Evolutionary conservation across 1,140 invertebrate genomes (phyloP).

Genomic region (Belonocnema kinseyi): DNA sequence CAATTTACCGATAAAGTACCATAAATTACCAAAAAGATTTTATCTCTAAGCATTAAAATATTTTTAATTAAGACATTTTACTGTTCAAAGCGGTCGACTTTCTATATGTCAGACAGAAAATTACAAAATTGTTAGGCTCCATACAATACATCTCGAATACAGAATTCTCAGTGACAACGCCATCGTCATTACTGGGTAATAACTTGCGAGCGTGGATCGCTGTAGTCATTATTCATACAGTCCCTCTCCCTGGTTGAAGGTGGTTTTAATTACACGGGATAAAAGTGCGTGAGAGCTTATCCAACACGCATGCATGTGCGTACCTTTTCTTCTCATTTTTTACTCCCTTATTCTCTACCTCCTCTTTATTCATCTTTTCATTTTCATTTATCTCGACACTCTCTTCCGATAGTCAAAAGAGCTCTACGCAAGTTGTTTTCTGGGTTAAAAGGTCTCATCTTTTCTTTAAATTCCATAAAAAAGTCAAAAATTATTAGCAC

Average conservation of each 20-base stretch:
- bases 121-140: no score
- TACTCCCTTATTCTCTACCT: slow-evolving; percentile 37
- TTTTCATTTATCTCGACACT: slow-evolving; percentile 29
- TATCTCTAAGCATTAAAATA: no score
- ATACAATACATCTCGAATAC: no score
- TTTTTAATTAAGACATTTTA: no score
- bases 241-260: slow-evolving; percentile 50
- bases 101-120: no score
- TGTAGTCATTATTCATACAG: slow-evolving; percentile 47
- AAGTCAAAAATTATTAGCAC: slow-evolving; percentile 3
- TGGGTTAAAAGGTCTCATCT: slow-evolving; percentile 34
- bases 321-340: slow-evolving; percentile 37
- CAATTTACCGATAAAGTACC: no score
- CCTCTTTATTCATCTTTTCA: slow-evolving; percentile 29
- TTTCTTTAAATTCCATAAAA: not conserved
- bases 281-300: slow-evolving; percentile 63
- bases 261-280: slow-evolving; percentile 72
- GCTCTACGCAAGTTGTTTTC: not conserved
- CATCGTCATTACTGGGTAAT: no score
- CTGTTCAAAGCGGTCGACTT: no score
- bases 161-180: no score
- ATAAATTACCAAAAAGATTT: no score
- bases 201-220: no score
- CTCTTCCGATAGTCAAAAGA: not conserved
- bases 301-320: slow-evolving; percentile 34